Evolutionary conservation across 2,888 invertebrate genomes (phyloP).

Genomic region (Dryobota labecula): DNA sequence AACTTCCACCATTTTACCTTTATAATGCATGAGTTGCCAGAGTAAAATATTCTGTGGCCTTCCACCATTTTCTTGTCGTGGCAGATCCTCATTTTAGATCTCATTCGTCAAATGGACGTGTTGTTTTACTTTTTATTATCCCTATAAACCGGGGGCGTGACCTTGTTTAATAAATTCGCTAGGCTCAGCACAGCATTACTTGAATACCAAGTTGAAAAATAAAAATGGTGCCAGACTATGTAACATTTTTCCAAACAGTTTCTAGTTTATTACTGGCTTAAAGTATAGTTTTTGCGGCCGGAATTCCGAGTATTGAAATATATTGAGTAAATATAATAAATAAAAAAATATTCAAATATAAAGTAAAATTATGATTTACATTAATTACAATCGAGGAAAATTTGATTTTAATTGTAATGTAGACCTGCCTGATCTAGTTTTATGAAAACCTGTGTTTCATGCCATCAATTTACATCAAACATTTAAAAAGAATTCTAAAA

Average conservation of each 20-base stretch:
- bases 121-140: constrained; percentile 86
- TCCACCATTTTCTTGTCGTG: constrained; percentile 67
- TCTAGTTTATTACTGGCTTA: constrained; percentile 5
- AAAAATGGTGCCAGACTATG: not conserved
- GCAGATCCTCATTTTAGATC: constrained; percentile 81
- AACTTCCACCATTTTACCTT: constrained; percentile 56
- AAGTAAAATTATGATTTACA: too few relatives aligned
- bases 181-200: constrained; percentile 68
- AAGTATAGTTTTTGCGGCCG: not conserved
- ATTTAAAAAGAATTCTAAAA: too few relatives aligned
- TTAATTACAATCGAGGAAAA: too few relatives aligned
- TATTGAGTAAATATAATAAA: too few relatives aligned
- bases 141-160: constrained; percentile 83
- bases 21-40: constrained; percentile 51
- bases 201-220: constrained; percentile 78
- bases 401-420: too few relatives aligned
- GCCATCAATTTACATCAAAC: too few relatives aligned
- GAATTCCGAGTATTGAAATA: not conserved
- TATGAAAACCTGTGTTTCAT: too few relatives aligned
- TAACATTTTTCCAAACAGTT: constrained; percentile 38
- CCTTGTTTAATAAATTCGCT: constrained; percentile 79
- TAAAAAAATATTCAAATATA: too few relatives aligned
- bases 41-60: constrained; percentile 54
- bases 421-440: too few relatives aligned
- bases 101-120: constrained; percentile 85